A percentile compares a stretch with the other conserved stretches of the same genome.
Evolutionary conservation across 2,113 vertebrate species (phyloP).

Genomic region (Grammomys surdaster): DNA sequence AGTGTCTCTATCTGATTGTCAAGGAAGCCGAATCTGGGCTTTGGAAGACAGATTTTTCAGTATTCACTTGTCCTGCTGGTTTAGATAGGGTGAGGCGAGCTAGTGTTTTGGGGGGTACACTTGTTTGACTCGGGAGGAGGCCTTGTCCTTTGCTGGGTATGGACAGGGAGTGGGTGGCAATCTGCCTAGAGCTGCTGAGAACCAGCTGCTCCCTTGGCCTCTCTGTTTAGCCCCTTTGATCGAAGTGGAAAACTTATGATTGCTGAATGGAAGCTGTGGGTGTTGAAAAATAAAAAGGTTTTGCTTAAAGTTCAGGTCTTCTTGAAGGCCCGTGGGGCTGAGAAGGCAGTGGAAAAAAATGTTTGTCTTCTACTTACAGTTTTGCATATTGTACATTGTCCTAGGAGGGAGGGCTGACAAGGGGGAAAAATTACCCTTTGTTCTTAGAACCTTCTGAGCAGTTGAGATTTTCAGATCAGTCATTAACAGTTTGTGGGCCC

Average conservation of each 20-base stretch:
- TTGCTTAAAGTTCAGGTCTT: slow-evolving; percentile 78
- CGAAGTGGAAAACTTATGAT: slow-evolving; percentile 83
- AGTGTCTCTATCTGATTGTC: background rate
- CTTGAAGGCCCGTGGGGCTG: slow-evolving; percentile 65
- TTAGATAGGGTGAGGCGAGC: background rate
- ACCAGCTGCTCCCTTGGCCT: slow-evolving; percentile 45
- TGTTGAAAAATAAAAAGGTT: slow-evolving; percentile 81
- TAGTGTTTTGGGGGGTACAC: background rate
- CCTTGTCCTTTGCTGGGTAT: background rate
- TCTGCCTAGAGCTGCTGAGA: slow-evolving; percentile 73
- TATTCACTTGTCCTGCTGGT: background rate
- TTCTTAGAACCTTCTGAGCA: slow-evolving; percentile 76
- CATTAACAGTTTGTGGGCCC: background rate
- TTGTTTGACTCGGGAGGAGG: background rate
- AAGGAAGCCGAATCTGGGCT: background rate
- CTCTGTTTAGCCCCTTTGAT: slow-evolving; percentile 76
- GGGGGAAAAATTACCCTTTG: slow-evolving; percentile 79
- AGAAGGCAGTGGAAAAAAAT: slow-evolving; percentile 82
- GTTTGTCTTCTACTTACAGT: slow-evolving; percentile 80
- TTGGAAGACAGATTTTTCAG: background rate
- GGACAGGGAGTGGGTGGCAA: slow-evolving; percentile 62
- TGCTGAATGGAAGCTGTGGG: slow-evolving; percentile 83
- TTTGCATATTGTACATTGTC: slow-evolving; percentile 82
- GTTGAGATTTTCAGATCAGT: slow-evolving; percentile 74
- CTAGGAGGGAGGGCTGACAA: slow-evolving; percentile 78